phyloP scores from a whole-genome alignment of 30 jellyfish, hydroid and myxozoan species.

The Clytia hemisphaerica region DNA sequence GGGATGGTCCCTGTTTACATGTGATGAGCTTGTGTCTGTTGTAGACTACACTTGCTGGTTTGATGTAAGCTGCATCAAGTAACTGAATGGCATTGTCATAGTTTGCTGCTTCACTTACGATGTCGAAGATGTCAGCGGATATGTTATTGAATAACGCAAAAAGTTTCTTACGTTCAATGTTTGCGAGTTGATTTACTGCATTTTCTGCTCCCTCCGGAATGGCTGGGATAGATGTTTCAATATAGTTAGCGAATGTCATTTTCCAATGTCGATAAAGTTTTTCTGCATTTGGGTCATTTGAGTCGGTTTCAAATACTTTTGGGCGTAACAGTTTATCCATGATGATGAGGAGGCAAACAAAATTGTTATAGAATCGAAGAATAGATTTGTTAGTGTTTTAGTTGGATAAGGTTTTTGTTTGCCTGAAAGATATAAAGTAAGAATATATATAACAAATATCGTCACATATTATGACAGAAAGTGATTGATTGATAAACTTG shows the following conservation, averaged over 20 bases:
- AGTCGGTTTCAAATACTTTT: slow-evolving; percentile 30
- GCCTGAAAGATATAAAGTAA: too few species aligned
- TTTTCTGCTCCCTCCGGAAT: not conserved
- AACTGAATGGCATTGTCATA: slow-evolving; percentile 40
- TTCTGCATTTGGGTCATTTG: slow-evolving; percentile 38
- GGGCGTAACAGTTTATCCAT: slow-evolving; percentile 51
- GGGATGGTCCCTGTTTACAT: slow-evolving; percentile 39
- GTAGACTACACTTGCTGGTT: slow-evolving; percentile 48
- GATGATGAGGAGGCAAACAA: too few species aligned
- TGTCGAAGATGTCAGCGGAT: slow-evolving; percentile 32
- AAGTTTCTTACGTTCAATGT: slow-evolving; percentile 35
- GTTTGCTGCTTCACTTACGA: slow-evolving; percentile 26
- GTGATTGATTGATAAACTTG: too few species aligned
- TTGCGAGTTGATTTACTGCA: slow-evolving; percentile 28
- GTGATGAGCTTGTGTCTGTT: slow-evolving; percentile 71
- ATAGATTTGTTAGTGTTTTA: too few species aligned
- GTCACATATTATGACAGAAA: too few species aligned
- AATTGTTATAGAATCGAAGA: too few species aligned
- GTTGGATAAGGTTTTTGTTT: too few species aligned
- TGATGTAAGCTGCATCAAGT: slow-evolving; percentile 43
- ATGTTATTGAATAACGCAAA: slow-evolving; percentile 38
- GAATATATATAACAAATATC: too few species aligned
- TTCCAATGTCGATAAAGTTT: slow-evolving; percentile 52
- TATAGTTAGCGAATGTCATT: slow-evolving; percentile 43
- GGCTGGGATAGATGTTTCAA: too few species aligned